phyloP scores from a whole-genome alignment of 2,113 vertebrate species.

The Echinops telfairi region DNA sequence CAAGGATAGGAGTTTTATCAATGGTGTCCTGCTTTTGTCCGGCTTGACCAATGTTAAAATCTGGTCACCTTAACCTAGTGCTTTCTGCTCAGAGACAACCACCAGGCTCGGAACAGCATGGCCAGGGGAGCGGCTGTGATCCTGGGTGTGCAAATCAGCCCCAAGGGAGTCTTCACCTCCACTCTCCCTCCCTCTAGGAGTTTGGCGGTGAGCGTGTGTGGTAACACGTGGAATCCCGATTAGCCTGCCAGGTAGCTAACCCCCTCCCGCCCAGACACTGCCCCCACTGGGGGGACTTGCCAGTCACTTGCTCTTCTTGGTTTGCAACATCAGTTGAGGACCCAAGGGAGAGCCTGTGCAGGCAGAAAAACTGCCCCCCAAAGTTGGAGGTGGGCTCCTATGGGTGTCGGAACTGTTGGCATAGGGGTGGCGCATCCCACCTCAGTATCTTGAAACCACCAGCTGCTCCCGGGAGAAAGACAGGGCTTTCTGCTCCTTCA shows the following conservation, averaged over 20 bases:
- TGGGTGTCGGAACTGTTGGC: no score
- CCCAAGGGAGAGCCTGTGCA: background rate
- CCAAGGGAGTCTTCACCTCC: accelerated
- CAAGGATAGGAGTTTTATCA: no score
- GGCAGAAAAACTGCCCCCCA: background rate
- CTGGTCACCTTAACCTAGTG: no score
- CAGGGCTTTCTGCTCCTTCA: no score
- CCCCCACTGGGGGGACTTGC: background rate
- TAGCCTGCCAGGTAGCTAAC: accelerated
- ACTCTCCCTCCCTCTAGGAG: background rate
- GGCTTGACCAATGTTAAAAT: no score
- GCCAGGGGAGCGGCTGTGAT: background rate
- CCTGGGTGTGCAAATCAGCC: background rate
- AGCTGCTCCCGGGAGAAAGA: no score
- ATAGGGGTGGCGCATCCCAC: no score
- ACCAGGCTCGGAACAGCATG: background rate
- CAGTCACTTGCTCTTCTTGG: conserved; percentile 6
- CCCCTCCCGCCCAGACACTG: background rate
- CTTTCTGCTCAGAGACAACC: background rate
- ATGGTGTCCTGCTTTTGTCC: no score
- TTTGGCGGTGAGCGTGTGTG: background rate
- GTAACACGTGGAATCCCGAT: accelerated
- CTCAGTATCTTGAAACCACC: no score
- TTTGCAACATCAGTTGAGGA: background rate
- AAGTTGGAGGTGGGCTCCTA: no score